Percentiles rank a stretch among this genome's conserved stretches.
These are phyloP conservation scores for Hyles lineata DNA, from an alignment of 2,888 invertebrate genomes.

Conservation along the genomic window DNA sequence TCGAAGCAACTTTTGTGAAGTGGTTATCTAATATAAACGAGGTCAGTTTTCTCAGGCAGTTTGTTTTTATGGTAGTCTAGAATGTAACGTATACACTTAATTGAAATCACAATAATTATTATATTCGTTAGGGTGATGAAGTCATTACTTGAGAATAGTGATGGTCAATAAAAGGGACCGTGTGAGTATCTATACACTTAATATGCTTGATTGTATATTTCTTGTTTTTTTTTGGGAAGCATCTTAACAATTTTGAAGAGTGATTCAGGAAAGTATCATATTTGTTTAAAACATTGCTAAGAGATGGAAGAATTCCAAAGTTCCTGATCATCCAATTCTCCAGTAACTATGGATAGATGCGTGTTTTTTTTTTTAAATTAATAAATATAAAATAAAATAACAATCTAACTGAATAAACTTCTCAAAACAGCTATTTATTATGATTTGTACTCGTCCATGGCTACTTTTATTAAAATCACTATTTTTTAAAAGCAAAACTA, in stretches of 20 bases:
- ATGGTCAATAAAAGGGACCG: background rate
- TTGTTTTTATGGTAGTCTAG: background rate
- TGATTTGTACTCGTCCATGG: background rate
- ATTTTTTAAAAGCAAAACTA: background rate
- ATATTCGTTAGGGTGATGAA: background rate
- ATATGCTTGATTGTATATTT: background rate
- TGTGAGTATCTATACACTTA: background rate
- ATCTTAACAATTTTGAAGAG: too few relatives aligned
- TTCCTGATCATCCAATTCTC: too few relatives aligned
- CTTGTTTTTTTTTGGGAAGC: too few relatives aligned
- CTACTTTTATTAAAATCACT: background rate
- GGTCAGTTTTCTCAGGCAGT: constrained; percentile 2
- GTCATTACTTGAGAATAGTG: background rate
- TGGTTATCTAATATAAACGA: too few relatives aligned
- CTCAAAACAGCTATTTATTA: background rate
- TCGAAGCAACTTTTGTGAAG: too few relatives aligned
- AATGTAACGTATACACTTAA: background rate
- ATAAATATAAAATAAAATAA: background rate
- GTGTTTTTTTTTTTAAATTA: too few relatives aligned
- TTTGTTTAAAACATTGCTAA: too few relatives aligned
- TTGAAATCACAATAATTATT: constrained; percentile 21
- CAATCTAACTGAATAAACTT: too few relatives aligned
- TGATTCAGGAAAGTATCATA: too few relatives aligned
- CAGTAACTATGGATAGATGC: too few relatives aligned
- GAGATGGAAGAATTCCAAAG: too few relatives aligned